Conservation (phyloP, 2,113 vertebrate genomes). For the Oceanites oceanicus region DNA sequence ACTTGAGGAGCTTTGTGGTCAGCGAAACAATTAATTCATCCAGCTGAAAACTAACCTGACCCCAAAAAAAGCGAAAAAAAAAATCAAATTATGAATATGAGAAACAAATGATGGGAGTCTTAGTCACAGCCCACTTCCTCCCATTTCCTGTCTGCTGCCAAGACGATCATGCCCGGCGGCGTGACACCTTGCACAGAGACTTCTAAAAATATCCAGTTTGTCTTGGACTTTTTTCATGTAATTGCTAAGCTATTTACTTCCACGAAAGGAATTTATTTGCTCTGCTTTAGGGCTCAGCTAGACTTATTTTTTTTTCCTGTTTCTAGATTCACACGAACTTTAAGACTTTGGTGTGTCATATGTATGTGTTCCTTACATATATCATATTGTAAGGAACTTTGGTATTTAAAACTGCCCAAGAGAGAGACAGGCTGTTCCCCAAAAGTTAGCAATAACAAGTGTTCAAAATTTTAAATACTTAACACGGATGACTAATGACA, state of each 20-base stretch:
- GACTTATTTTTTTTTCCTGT: not conserved
- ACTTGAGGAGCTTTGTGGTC: not conserved
- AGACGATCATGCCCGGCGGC: rapidly evolving
- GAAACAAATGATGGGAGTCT: not conserved
- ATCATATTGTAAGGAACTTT: not conserved
- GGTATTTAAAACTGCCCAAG: not conserved
- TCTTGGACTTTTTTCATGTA: not conserved
- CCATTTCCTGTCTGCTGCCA: not conserved
- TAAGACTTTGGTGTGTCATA: not conserved
- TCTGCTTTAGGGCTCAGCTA: not conserved
- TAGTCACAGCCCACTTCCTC: not conserved
- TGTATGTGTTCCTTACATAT: not conserved
- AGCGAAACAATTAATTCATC: not conserved
- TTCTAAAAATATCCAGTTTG: not conserved
- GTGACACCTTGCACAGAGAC: not conserved
- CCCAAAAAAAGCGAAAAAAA: rapidly evolving
- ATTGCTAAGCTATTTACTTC: not conserved
- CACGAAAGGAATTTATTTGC: not conserved
- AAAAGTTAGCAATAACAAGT: not conserved
- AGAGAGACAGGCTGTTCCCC: not conserved
- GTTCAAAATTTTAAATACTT: not conserved
- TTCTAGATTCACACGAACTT: not conserved
- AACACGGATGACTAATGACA: not conserved
- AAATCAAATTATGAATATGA: not conserved
- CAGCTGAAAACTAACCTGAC: not conserved